phyloP scores from a whole-genome alignment of 2,797 vertebrate species.

The Margarornis squamiger region DNA sequence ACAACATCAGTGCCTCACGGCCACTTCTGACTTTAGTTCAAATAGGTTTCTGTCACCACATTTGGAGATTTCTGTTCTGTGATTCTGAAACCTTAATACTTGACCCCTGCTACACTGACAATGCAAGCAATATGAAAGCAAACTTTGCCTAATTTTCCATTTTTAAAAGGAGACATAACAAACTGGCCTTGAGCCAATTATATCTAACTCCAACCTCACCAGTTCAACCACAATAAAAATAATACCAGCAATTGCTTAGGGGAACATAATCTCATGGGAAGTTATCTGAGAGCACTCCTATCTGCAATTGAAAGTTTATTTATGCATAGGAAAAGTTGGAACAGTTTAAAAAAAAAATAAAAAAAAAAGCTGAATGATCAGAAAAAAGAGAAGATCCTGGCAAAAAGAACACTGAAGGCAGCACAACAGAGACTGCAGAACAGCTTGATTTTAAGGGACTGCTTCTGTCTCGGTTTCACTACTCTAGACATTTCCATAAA shows the following conservation, averaged over 20 bases:
- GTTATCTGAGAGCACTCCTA: background rate
- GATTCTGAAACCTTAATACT: background rate
- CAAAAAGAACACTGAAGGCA: background rate
- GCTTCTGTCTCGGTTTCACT: background rate
- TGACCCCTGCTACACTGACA: accelerated
- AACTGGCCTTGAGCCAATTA: background rate
- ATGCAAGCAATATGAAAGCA: background rate
- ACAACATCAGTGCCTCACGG: accelerated
- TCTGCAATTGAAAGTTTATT: background rate
- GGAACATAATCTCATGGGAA: background rate
- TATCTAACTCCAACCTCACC: background rate
- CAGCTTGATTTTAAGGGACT: background rate
- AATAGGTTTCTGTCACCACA: accelerated
- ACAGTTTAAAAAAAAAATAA: background rate
- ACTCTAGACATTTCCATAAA: background rate
- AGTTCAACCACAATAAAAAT: background rate
- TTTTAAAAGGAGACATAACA: background rate
- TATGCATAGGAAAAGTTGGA: background rate
- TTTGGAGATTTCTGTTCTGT: background rate
- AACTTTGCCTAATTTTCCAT: background rate
- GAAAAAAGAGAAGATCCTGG: background rate
- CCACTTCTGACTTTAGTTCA: background rate
- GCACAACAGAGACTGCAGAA: background rate
- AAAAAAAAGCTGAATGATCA: background rate
- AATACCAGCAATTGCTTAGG: background rate